Base-by-base conservation (phyloP, 2,888 invertebrate species). In the Campaea margaritaria region DNA sequence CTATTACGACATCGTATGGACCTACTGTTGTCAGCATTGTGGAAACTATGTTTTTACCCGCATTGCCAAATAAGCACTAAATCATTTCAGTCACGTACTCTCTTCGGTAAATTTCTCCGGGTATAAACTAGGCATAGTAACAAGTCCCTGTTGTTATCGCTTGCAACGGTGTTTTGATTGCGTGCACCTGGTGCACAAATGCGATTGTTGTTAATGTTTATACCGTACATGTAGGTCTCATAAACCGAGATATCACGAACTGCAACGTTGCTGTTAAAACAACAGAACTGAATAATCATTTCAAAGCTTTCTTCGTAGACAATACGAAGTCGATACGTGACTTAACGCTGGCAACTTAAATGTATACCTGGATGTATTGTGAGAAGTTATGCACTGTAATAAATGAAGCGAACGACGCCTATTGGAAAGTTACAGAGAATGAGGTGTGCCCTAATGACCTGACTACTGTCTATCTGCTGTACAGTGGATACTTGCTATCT, bases 131-230 rank as follows among this genome's bases (percentile, higher is more conserved):
- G 49, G 63, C 73, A 66, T 79, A 68, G 76, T 62, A 78, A 75
- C 75, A 72, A 68, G 68, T 62, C 58, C 64, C 58, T 64, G 55
- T 55, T 65, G 65, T 74, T 79, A 82, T 82, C 74, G 76, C 61
- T 60, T 58, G 65, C 70, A 74, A 69, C 65, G 58, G 65, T 80
- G 79, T 79, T 84, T 76, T 79, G 81, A 82, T 85, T 83, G 75
- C 74, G 57, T 74, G 68, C 85, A 86, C 85, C 86, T 86, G 86
- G 77, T 70, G 67, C 70, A 67, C 80, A 79, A 69, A 79, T 79
- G 81, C 70, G 76, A 79, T 79, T 81, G 77, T 76, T 75, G 68
- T 57, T 68, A 72, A 68, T 70, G 70, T 78, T 65, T 67, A 67
- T 59, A 67, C 57, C 65, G 55, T 59, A 62, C 61, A 63, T 65